These are phyloP conservation scores for Aquatica leii DNA, from an alignment of 2,888 invertebrate species.

Conservation along the genomic window DNA sequence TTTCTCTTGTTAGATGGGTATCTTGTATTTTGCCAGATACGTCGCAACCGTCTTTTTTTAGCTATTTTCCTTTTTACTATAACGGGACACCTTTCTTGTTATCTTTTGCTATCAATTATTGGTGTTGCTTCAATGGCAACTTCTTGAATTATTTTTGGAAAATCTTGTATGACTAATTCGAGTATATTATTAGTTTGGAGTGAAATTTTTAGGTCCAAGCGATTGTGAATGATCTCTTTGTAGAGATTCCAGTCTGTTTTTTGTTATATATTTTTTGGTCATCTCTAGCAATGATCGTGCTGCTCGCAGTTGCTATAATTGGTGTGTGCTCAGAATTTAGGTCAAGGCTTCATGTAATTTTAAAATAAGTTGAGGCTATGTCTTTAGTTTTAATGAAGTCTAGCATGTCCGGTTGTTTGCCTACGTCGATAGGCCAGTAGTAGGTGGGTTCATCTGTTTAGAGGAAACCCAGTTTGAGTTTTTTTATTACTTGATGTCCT, in stretches of 20 bases:
- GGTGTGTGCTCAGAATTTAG: neutral
- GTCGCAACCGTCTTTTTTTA: neutral
- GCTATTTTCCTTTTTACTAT: conserved; percentile 10
- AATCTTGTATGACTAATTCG: conserved; percentile 22
- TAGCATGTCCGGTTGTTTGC: neutral
- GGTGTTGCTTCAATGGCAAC: conserved; percentile 34
- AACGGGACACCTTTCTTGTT: too few species aligned
- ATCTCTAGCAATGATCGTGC: neutral
- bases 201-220: neutral
- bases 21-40: neutral
- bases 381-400: neutral
- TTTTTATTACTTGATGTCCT: neutral
- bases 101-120: neutral
- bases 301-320: neutral
- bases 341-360: too few species aligned
- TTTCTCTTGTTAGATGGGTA: too few species aligned
- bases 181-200: neutral
- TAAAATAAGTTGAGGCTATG: too few species aligned
- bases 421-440: neutral
- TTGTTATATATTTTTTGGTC: neutral
- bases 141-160: conserved; percentile 30
- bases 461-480: neutral
- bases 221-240: conserved; percentile 1
- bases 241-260: conserved; percentile 12
- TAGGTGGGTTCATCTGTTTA: neutral